A percentile compares a stretch with the other conserved stretches of the same genome.
phyloP scores from a whole-genome alignment of 2,113 vertebrate species.

The Dermatemys mawii region DNA sequence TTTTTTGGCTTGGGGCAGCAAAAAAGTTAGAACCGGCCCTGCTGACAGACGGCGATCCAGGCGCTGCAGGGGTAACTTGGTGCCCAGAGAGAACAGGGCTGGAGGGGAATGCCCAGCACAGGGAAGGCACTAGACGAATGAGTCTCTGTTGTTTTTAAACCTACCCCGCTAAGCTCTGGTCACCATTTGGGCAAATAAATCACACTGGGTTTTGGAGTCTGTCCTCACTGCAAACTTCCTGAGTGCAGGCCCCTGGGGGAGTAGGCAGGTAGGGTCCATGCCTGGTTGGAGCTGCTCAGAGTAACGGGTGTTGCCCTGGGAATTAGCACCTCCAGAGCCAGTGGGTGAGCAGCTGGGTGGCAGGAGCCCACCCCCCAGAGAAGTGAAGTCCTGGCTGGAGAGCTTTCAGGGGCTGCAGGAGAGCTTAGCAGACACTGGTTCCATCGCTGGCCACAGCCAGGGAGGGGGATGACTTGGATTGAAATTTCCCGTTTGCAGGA shows the following conservation, averaged over 20 bases:
- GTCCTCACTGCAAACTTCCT: background rate
- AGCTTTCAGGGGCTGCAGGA: no score
- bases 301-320: no score
- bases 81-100: background rate
- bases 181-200: no score
- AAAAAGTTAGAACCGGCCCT: no score
- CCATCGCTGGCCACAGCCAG: no score
- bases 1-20: no score
- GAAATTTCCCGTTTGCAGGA: background rate
- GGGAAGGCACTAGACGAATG: background rate
- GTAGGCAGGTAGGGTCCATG: background rate
- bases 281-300: background rate
- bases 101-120: background rate
- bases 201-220: background rate
- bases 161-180: background rate
- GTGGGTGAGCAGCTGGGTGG: background rate
- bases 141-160: background rate
- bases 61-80: background rate
- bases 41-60: no score
- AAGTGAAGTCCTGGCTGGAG: background rate
- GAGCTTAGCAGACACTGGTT: no score
- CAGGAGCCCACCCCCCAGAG: background rate
- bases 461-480: background rate
- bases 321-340: background rate
- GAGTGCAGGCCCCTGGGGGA: background rate